Evolutionary conservation across 2,797 vertebrate species (phyloP).

Genomic region (Alauda arvensis): DNA sequence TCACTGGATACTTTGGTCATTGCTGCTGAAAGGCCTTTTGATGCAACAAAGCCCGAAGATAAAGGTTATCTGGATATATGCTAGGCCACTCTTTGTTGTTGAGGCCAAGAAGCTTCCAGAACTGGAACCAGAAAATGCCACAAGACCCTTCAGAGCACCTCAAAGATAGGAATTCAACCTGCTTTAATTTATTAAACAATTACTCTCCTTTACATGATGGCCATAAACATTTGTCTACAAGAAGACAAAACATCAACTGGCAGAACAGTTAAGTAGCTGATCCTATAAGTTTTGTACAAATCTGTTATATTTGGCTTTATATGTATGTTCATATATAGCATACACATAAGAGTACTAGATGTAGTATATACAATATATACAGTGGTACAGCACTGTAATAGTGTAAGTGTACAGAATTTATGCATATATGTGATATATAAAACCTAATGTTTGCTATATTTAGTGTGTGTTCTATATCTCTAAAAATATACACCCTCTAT

Average conservation of each 20-base stretch:
- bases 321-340: neutral
- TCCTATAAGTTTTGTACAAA: neutral
- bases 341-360: neutral
- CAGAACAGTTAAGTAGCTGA: neutral
- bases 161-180: neutral
- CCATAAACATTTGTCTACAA: neutral
- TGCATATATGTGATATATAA: neutral
- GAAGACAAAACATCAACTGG: neutral
- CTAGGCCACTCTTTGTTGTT: neutral
- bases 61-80: neutral
- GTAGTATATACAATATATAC: neutral
- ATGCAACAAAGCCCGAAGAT: neutral
- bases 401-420: neutral
- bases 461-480: neutral
- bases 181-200: neutral
- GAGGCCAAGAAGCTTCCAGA: neutral
- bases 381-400: neutral
- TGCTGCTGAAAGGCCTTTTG: neutral
- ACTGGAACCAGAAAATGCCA: neutral
- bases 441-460: neutral
- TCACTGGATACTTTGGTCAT: neutral
- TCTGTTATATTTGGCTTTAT: neutral
- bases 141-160: neutral
- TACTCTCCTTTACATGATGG: neutral
- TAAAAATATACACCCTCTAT: fast-evolving